Evolutionary conservation across 2,888 invertebrate genomes (phyloP), one percentile per base, ranked within the genome.

Genomic region (Dasysyrphus albostriatus): DNA sequence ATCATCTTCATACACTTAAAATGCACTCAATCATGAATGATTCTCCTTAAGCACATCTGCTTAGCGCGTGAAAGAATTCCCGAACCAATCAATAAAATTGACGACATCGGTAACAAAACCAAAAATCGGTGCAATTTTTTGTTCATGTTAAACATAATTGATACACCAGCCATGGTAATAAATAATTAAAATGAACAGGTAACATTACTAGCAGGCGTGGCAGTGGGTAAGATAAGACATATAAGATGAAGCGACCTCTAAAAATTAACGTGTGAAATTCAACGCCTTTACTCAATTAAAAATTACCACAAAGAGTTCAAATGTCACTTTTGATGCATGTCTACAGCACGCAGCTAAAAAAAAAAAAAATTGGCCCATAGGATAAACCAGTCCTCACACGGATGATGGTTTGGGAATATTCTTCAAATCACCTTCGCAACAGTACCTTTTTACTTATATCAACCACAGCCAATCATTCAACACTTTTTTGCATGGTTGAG

Each of bases 281-380:
- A 76, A 72, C 79, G 77, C 82, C 82, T 67, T 42, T 37, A 65
- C 10, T 63, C 24, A 74, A 49, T 80, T 54, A 80, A 76, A 73
- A 59, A 76, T 76, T 6, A 56, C 0, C 32, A 47, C 65, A 19
- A 29, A 42, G 59, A 72, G 72, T 84, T 72, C 80, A 80, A 84
- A 80, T 80, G 79, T 74, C 75, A 79, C 16, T 29, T 73, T 67
- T 49, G 65, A 65, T 49, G 47, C 47, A 34, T 65, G 47, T 34
- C 65, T 49, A 34, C 29, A n/a, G 16, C 47, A 65, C 47, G 42
- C 44, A 51, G 16, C 19, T 8, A 1, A 24, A 24, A n/a, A n/a
- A n/a, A n/a, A n/a, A n/a, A n/a, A n/a, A 54, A 19, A n/a, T 56
- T 37, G 51, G 7, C 69, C 69, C n/a, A n/a, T n/a, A 54, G 24